A percentile compares a stretch with the other conserved stretches of the same genome.
phyloP scores from a whole-genome alignment of 2,888 invertebrate genomes.

The Eudemis profundana region DNA sequence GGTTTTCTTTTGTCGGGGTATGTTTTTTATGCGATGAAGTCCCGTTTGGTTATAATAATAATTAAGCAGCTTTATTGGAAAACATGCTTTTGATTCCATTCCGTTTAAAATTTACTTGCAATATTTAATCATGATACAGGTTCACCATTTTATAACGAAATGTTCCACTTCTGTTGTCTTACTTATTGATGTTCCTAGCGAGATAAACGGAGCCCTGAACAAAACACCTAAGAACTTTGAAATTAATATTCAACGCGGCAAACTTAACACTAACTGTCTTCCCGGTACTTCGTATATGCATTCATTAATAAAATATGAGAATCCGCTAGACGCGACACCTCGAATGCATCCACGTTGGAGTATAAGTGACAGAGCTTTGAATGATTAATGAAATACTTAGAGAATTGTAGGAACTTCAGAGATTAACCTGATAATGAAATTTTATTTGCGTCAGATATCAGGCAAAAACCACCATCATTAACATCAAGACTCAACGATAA shows the following conservation, averaged over 20 bases:
- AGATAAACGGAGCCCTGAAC: constrained; percentile 15
- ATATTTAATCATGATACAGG: too few species aligned
- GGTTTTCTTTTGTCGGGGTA: too few species aligned
- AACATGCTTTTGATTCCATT: too few species aligned
- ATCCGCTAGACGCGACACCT: constrained; percentile 36
- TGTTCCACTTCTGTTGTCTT: not conserved
- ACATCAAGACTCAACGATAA: too few species aligned
- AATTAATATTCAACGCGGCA: constrained; percentile 36
- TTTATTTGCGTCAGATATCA: too few species aligned
- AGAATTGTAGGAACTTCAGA: constrained; percentile 2
- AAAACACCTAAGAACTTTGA: constrained; percentile 20
- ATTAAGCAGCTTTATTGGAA: too few species aligned
- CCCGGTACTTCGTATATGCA: constrained; percentile 10
- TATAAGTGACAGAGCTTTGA: constrained; percentile 31
- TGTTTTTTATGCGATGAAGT: too few species aligned
- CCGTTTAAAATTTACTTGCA: too few species aligned
- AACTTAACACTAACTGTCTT: constrained; percentile 35
- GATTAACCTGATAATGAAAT: not conserved
- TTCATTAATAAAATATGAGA: constrained; percentile 42
- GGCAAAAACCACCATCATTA: too few species aligned
- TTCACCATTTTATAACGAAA: too few species aligned
- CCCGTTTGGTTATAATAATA: too few species aligned
- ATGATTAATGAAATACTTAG: constrained; percentile 35
- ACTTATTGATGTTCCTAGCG: not conserved
- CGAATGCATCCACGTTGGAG: constrained; percentile 32